These are phyloP conservation scores for Marmota monax DNA, from an alignment of 2,113 vertebrate species.

Conservation along the genomic window DNA sequence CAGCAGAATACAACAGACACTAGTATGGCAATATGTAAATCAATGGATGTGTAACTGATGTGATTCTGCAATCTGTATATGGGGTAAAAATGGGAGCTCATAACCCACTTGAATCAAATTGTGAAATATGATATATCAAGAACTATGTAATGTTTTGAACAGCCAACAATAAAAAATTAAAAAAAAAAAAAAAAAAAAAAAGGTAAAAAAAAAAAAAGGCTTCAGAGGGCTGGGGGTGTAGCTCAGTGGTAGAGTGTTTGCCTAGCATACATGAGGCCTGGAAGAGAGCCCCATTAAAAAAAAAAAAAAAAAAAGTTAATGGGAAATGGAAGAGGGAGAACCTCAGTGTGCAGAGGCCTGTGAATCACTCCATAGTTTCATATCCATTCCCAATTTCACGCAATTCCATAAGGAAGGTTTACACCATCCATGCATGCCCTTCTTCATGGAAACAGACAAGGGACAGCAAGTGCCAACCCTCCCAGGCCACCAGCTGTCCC, in stretches of 20 bases:
- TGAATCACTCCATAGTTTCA: background rate
- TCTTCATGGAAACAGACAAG: accelerated
- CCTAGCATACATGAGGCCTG: background rate
- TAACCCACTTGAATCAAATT: too few relatives aligned
- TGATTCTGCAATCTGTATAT: too few relatives aligned
- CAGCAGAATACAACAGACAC: too few relatives aligned
- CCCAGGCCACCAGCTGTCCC: background rate
- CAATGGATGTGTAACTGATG: too few relatives aligned
- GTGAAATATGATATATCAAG: too few relatives aligned
- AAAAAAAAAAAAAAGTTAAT: background rate
- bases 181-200: too few relatives aligned
- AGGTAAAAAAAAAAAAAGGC: too few relatives aligned
- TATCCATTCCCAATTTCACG: background rate
- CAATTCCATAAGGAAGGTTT: background rate
- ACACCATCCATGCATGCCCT: background rate
- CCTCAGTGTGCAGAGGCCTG: background rate
- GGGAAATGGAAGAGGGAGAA: background rate
- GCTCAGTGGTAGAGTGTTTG: background rate
- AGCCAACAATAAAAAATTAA: too few relatives aligned
- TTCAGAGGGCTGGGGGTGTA: background rate
- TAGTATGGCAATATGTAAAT: too few relatives aligned
- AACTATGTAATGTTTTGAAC: too few relatives aligned
- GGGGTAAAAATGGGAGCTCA: too few relatives aligned
- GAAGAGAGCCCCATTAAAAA: background rate
- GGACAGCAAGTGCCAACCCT: background rate